A percentile compares a stretch with the other conserved stretches of the same genome.
phyloP scores from a whole-genome alignment of 2,797 vertebrate genomes.

The Carapus acus region DNA sequence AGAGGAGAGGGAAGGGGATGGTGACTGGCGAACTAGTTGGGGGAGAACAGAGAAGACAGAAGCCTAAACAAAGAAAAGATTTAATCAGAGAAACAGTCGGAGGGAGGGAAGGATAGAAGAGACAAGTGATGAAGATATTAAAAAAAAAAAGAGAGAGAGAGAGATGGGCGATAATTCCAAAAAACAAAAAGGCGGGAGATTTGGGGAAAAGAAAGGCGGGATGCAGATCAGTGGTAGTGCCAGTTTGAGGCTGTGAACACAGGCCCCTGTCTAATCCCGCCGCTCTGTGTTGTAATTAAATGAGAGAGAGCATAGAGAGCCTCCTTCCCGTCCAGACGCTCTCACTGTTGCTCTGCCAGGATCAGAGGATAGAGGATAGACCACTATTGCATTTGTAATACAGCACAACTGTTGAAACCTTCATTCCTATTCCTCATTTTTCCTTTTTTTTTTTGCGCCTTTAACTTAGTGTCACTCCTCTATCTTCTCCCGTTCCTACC shows the following conservation, averaged over 20 bases:
- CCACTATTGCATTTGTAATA: slow-evolving; percentile 82
- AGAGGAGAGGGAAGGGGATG: slow-evolving; percentile 53
- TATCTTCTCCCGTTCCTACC: too few relatives aligned
- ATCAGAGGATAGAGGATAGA: slow-evolving; percentile 74
- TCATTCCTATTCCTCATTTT: slow-evolving; percentile 49
- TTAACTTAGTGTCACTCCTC: slow-evolving; percentile 58
- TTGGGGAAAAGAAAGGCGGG: slow-evolving; percentile 47
- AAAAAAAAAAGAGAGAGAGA: slow-evolving; percentile 61
- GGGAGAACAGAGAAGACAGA: slow-evolving; percentile 54
- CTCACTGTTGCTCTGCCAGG: slow-evolving; percentile 75
- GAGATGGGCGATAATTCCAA: slow-evolving; percentile 62
- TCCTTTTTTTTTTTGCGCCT: slow-evolving; percentile 41
- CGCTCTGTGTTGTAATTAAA: slow-evolving; percentile 76
- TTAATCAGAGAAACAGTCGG: slow-evolving; percentile 64
- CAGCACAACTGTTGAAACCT: slow-evolving; percentile 77
- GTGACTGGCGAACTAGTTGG: slow-evolving; percentile 47
- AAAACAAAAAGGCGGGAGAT: slow-evolving; percentile 62
- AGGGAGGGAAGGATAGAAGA: slow-evolving; percentile 54
- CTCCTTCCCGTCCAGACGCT: slow-evolving; percentile 75
- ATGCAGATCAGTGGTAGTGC: slow-evolving; percentile 52
- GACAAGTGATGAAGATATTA: slow-evolving; percentile 63
- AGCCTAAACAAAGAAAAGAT: slow-evolving; percentile 63
- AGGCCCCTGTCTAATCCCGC: slow-evolving; percentile 75
- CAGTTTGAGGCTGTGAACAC: slow-evolving; percentile 76
- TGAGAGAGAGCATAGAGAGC: slow-evolving; percentile 64